Base-by-base conservation (phyloP, 2,888 invertebrate species). In the Andricus curvator region DNA sequence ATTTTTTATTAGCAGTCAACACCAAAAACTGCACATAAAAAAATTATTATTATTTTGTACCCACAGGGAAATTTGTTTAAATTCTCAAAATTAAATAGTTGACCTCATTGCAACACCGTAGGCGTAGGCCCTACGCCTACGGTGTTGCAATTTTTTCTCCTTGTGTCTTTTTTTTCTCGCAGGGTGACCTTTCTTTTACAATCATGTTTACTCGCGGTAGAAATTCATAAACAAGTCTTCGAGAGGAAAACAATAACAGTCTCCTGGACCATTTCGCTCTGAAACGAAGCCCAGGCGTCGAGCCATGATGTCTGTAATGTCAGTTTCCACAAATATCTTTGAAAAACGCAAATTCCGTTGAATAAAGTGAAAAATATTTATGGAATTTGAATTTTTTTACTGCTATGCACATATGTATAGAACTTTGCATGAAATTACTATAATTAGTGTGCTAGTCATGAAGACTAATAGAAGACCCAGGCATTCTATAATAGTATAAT, bases 391-490 rank as follows among this genome's bases (percentile, higher is more conserved):
- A 33, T 51, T 74, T 56, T 41, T 51, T 29, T 3, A 51, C 20
- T 8, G 33, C 29, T 5, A 4, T 9, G 33, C 11, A 33, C n/a
- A n/a, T 20, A 56, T 56, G 56, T 25, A 29, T 74, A 11, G n/a
- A 48, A 51, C 13, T 56, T 74, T 74, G 4, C n/a, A n/a, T 29
- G 29, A 25, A 51, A 70, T 70, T 17, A 70, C 20, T 56, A 29
- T 56, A 74, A 74, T 74, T 56, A 33, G 33, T 70, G 51, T 22
- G 41, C 11, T 44, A 22, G 20, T 33, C 70, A 51, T 13, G n/a
- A 25, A 70, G 70, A 74, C 51, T 68, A 68, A 68, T 68, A 68
- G 22, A 44, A 29, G 48, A 70, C 11, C 70, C 56, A 56, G 33
- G 56, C 70, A 74, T 74, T 74, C 51, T 70, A 48, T 25, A 41